Evolutionary conservation across 2,113 vertebrate species (phyloP).

Genomic region (Mustela lutreola): DNA sequence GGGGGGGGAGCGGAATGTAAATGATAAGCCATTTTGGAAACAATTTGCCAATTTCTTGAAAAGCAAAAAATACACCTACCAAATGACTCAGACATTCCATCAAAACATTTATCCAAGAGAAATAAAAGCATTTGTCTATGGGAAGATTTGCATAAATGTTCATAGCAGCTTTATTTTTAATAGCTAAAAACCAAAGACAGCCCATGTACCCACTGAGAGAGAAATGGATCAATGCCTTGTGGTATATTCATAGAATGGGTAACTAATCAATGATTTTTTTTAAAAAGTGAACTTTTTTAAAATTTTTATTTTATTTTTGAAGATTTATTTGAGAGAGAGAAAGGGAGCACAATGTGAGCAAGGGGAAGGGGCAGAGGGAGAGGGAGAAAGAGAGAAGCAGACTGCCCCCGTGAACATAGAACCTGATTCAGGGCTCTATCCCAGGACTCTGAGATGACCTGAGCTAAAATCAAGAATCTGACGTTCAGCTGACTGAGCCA

Average conservation of each 20-base stretch:
- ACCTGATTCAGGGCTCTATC: not conserved
- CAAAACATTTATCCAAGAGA: slow-evolving; percentile 38
- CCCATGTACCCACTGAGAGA: not conserved
- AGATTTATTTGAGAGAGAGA: not conserved
- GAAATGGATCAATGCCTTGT: not conserved
- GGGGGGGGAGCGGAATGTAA: not conserved
- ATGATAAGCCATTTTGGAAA: not conserved
- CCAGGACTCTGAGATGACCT: not conserved
- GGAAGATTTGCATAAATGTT: not conserved
- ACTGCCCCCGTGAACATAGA: not conserved
- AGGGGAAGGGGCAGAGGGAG: not conserved
- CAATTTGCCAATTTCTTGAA: not conserved
- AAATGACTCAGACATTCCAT: not conserved
- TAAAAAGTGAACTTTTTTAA: not conserved
- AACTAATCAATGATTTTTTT: not conserved
- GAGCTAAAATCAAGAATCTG: not conserved
- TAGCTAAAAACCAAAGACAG: not conserved
- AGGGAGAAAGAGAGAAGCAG: not conserved
- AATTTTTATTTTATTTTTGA: not conserved
- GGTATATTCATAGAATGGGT: not conserved
- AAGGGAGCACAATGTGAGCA: not conserved
- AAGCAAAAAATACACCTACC: not conserved
- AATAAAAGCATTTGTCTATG: not conserved
- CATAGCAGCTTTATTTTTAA: not conserved
- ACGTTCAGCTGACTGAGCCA: not conserved